phyloP scores from a whole-genome alignment of 1,140 invertebrate species.

The Drosophila simulans region DNA sequence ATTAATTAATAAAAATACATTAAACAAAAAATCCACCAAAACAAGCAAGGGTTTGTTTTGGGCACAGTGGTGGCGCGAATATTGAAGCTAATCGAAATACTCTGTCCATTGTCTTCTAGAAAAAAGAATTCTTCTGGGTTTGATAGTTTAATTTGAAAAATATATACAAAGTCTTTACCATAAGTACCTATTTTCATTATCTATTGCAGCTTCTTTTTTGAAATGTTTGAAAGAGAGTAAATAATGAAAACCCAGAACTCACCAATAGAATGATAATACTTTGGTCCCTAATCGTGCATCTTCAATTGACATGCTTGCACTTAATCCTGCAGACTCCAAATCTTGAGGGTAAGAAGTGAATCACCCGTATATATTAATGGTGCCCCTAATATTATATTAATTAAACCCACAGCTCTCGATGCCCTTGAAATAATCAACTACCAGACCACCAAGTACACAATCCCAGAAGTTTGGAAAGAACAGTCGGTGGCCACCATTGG shows the following conservation, averaged over 20 bases:
- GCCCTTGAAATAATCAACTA: constrained; percentile 61
- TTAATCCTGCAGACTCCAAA: constrained; percentile 13
- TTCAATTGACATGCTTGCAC: constrained; percentile 25
- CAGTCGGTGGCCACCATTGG: neutral
- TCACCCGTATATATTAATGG: too few species aligned
- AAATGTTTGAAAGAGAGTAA: neutral
- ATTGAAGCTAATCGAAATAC: neutral
- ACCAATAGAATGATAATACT: constrained; percentile 37
- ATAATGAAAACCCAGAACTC: neutral
- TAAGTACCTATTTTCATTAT: too few species aligned
- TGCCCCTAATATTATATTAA: neutral
- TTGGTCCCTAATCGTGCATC: constrained; percentile 11
- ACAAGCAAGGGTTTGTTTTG: constrained; percentile 26
- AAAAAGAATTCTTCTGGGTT: neutral
- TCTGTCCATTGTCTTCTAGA: neutral
- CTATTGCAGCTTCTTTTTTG: neutral
- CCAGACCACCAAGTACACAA: constrained; percentile 65
- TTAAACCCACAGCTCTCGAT: constrained; percentile 41
- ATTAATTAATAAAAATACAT: constrained; percentile 65
- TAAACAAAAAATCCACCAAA: constrained; percentile 29
- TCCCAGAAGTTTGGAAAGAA: constrained; percentile 38
- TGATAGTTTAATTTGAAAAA: too few species aligned
- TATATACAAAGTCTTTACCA: too few species aligned
- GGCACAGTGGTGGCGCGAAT: constrained; percentile 14
- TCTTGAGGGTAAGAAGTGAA: constrained; percentile 26